Base-by-base conservation (phyloP, 1,140 invertebrate species). In the Drosophila lini region DNA sequence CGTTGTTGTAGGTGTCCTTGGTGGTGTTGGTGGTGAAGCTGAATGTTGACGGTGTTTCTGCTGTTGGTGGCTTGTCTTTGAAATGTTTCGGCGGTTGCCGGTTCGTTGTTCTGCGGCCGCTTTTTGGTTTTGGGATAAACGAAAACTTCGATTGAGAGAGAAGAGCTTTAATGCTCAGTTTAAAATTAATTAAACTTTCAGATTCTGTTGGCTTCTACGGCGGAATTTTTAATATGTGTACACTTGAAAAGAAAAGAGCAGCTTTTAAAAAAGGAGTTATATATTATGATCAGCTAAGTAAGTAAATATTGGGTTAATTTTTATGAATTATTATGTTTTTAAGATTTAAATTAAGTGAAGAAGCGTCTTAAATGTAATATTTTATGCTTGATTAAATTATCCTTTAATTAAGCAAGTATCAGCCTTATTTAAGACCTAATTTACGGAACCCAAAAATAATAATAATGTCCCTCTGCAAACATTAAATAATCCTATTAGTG, bases 41-140 rank as follows among this genome's bases (percentile, higher is more conserved):
- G 53, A 15, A 22, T 31, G 69, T 74, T 74, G 53, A 45, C 64
- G 58, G 45, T 83, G 67, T 71, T 69, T 44, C 58, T 62, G 81
- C 42, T 68, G 75, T 48, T 79, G 60, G 56, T 79, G 83, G 83
- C 58, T 70, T 88, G 83, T 88, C 83, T 88, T 88, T 82, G 63
- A 82, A 86, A 70, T 79, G 79, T 86, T 86, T 86, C 83, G 53
- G 62, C 61, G 83, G 75, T 76, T 60, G 63, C 32, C 34, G 53
- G 50, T 68, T 36, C 44, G 61, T 44, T 84, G 76, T 48, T 76
- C 57, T 88, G 83, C 41, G 83, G 83, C 70, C 65, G 67, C 28
- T 80, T 76, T 70, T 68, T 57, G 62, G 80, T 86, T 76, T 68
- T 52, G 41, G 48, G 52, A 70, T 62, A 62, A 53, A 59, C 73